Evolutionary conservation across 2,113 vertebrate genomes (phyloP), one percentile per base, ranked within the genome.

Genomic region (Brachirus orientalis): DNA sequence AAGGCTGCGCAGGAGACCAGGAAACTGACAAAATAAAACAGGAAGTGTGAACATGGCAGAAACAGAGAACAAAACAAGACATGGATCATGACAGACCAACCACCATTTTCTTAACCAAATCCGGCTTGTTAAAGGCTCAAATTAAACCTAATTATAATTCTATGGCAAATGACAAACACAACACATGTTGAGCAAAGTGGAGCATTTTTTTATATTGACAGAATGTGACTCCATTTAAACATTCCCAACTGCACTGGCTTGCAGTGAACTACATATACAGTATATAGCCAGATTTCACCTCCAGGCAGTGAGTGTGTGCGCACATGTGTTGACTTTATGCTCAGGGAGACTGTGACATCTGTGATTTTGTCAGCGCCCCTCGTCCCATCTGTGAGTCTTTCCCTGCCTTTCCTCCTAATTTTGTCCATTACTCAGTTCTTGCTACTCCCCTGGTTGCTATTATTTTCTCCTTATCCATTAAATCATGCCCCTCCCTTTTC

Each of bases 321-420:
- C 38, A 43, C 9, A 63, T 75, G 60, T 62, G 82, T 79, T 36
- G 67, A 58, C 41, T 63, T 72, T 19, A 59, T 48, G 53, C 86
- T 82, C 79, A 36, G 52, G 71, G 69, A 73, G 80, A 58, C 20
- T 83, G 80, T 50, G 86, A 82, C 89, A 89, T 90, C 89, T 91
- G 86, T 80, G 82, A 83, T 67, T 85, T 69, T 72, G 68, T 53
- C 40, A 2, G 40, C 33, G 69, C 51, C 60, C 3, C 55, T 59
- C 57, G 13, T 46, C 45, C 60, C 37, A 33, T 56, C 54, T 74
- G 40, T 19, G 53, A 37, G 28, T 65, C 57, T 72, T 50, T 72
- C 10, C 62, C 61, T 47, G 43, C n/a, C 1, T 61, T 35, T 59
- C 64, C 9, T 52, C 19, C 41, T 51, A 36, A 67, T 67, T 81